Evolutionary conservation across 1,140 invertebrate genomes (phyloP), one percentile per base, ranked within the genome.

Genomic region (Eriocheir sinensis): DNA sequence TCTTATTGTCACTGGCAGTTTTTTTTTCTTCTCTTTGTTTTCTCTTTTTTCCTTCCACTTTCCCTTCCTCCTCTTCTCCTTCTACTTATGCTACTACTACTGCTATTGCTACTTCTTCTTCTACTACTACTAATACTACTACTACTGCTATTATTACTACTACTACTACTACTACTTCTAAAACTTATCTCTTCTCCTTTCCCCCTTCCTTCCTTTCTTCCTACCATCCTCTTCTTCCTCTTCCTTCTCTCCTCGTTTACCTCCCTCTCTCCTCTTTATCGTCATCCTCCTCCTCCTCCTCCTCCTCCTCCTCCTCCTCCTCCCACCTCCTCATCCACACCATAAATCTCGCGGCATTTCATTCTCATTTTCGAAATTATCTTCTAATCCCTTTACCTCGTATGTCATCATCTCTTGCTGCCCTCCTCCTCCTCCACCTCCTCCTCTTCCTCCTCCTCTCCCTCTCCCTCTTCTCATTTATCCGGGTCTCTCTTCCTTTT

Each of bases 211-310:
- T 1, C 60, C n/a, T n/a, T n/a, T 72, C 60, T n/a, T 72, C 60
- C 60, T n/a, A 4, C 15, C 8, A 21, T 72, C 60, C 60, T 72
- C 60, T n/a, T 72, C 60, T n/a, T 72, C 60, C 44, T 48, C 0
- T n/a, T 38, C 38, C 81, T 36, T 85, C 34, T 85, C 81, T 90
- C 89, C 36, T 53, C 53, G 44, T 90, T 48, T 90, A 32, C 41
- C 86, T 89, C 86, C 41, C 86, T 89, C 86, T 89, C 86, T 89
- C 86, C 41, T 41, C 41, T 38, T 40, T 41, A 38, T 41, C 27
- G 34, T 89, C 86, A 38, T 38, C 41, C 86, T 89, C 86, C 40
- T 41, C 41, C 86, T 41, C 86, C 41, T 41, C 44, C 79, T 81
- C 79, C 79, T 6, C 79, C 32, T 6, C 38, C 81, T 3, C 21